A percentile compares a stretch with the other conserved stretches of the same genome.
Conservation (phyloP, 2,113 vertebrate species). For the Microcebus tavaratra region DNA sequence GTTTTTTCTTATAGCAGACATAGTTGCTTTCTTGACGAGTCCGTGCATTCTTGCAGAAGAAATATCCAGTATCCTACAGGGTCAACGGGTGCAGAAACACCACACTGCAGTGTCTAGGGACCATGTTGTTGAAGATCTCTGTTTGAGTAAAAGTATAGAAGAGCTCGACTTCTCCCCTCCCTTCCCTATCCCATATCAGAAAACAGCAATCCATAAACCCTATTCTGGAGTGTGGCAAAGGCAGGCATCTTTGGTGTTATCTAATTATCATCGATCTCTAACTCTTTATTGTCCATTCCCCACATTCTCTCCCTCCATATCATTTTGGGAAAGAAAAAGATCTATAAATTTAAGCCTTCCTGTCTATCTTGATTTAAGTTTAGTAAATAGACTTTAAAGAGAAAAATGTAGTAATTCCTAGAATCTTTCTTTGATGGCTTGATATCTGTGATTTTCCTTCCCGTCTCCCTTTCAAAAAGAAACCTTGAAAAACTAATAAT, state of each 20-base stretch:
- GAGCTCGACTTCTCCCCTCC: background rate
- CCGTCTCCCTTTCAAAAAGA: background rate
- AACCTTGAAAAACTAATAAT: background rate
- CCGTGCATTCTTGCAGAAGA: background rate
- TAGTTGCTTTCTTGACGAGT: background rate
- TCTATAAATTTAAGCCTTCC: background rate
- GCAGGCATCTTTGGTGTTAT: background rate
- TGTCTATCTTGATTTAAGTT: slow-evolving; percentile 19
- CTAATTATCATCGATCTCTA: background rate
- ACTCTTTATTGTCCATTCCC: background rate
- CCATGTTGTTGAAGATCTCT: background rate
- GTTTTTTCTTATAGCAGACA: background rate
- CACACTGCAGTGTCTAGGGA: background rate
- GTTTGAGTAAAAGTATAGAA: background rate
- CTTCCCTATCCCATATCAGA: background rate
- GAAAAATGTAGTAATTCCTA: background rate
- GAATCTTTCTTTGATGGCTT: background rate
- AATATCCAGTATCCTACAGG: background rate
- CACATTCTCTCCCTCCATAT: background rate
- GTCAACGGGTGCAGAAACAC: background rate
- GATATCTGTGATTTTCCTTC: background rate
- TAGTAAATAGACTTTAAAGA: slow-evolving; percentile 16
- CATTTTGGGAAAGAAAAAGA: background rate
- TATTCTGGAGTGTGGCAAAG: background rate
- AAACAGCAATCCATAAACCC: background rate